These are phyloP conservation scores for Platycheirus rosarum DNA, from an alignment of 2,888 invertebrate genomes.

Conservation along the genomic window DNA sequence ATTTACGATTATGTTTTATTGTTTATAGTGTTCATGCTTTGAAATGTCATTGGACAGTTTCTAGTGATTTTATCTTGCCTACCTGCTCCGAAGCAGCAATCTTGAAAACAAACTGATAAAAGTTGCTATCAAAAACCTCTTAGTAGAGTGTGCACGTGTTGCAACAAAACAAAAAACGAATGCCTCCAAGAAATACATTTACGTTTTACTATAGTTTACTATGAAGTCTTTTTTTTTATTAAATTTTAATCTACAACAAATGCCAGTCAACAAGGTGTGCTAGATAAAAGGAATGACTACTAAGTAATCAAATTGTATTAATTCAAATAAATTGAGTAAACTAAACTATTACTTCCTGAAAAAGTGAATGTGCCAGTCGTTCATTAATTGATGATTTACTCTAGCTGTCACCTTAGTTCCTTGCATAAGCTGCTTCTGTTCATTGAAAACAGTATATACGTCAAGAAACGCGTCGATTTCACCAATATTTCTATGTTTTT, in stretches of 20 bases:
- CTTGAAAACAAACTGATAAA: background rate
- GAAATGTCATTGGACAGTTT: no score
- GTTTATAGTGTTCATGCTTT: no score
- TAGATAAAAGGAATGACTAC: slow-evolving; percentile 3
- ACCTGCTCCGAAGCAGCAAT: background rate
- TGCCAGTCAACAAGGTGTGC: slow-evolving; percentile 17
- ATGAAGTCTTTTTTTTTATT: background rate
- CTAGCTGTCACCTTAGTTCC: no score
- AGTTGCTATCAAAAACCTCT: background rate
- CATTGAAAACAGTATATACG: background rate
- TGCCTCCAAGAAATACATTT: background rate
- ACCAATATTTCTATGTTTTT: no score
- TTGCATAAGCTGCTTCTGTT: no score
- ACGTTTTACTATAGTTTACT: slow-evolving; percentile 7
- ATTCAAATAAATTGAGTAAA: background rate
- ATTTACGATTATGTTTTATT: no score
- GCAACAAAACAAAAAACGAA: background rate
- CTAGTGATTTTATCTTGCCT: no score
- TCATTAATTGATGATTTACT: no score
- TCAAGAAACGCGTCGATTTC: background rate
- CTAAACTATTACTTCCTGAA: no score
- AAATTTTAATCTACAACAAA: background rate
- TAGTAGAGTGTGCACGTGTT: background rate
- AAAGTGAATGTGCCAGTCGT: no score
- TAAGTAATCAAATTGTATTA: background rate